Evolutionary conservation across 2,113 vertebrate genomes (phyloP).

Genomic region (Melanocharis versteri): DNA sequence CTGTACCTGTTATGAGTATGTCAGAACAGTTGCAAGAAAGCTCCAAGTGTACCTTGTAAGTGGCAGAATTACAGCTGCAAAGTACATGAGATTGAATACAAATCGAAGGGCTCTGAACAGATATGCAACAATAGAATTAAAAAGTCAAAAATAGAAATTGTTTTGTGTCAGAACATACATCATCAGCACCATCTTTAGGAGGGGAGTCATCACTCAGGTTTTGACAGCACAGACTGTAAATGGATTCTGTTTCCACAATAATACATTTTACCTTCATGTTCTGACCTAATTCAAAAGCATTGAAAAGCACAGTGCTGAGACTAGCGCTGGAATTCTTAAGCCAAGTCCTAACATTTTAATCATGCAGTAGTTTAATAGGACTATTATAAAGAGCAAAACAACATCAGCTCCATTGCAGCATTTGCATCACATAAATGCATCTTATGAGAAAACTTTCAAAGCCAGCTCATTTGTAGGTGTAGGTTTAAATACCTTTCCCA

Average conservation of each 20-base stretch:
- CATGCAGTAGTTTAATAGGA: background rate
- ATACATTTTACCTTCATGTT: background rate
- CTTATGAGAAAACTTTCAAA: background rate
- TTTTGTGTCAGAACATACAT: background rate
- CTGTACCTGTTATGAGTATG: background rate
- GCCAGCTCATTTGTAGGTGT: background rate
- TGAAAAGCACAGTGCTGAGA: background rate
- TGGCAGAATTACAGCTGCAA: slow-evolving; percentile 11
- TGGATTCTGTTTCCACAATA: background rate
- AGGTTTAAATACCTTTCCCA: background rate
- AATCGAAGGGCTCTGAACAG: background rate
- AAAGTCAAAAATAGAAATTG: slow-evolving; percentile 19
- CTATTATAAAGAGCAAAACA: background rate
- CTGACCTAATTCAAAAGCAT: background rate
- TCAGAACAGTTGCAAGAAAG: background rate
- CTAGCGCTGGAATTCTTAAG: background rate
- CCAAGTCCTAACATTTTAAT: background rate
- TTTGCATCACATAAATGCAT: background rate
- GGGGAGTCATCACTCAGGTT: background rate
- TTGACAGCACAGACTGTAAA: slow-evolving; percentile 11
- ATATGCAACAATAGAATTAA: background rate
- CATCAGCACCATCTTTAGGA: background rate
- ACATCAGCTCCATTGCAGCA: background rate
- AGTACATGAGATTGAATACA: background rate
- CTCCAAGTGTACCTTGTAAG: background rate